Conservation (phyloP, 2,797 vertebrate species). For the Falco biarmicus region DNA sequence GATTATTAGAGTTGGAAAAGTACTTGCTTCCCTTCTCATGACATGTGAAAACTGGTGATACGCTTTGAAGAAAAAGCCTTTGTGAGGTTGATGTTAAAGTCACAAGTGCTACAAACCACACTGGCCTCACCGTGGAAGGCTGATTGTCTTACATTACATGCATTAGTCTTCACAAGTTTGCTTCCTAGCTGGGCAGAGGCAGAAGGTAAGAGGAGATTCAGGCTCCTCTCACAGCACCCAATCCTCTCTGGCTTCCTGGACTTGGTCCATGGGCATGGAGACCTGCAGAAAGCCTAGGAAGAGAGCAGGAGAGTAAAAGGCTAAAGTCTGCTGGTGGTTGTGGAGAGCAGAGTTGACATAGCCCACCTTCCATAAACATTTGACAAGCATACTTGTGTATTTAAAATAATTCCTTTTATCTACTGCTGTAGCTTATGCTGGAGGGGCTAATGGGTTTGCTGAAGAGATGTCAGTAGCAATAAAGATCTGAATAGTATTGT, state of each 20-base stretch:
- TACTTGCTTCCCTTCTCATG: background rate
- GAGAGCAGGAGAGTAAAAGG: background rate
- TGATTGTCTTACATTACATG: background rate
- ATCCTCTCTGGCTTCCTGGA: background rate
- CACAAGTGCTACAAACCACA: background rate
- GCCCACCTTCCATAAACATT: background rate
- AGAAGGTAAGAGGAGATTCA: background rate
- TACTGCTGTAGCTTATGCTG: background rate
- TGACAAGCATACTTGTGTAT: background rate
- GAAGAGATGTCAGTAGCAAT: constrained; percentile 17
- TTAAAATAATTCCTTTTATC: background rate
- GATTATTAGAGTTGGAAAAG: background rate
- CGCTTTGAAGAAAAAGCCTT: background rate
- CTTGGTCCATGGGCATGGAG: background rate
- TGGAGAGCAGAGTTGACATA: background rate
- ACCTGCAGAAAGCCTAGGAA: background rate
- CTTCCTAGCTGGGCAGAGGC: background rate
- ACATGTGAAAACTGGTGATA: background rate
- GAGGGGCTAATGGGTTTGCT: background rate
- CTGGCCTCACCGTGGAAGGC: background rate
- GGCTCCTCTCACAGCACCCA: background rate
- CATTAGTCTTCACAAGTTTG: background rate
- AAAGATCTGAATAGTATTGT: background rate
- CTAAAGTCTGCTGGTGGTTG: background rate
- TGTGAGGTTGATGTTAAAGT: background rate